Evolutionary conservation across 2,797 vertebrate genomes (phyloP).

Genomic region (Centroberyx gerrardi): DNA sequence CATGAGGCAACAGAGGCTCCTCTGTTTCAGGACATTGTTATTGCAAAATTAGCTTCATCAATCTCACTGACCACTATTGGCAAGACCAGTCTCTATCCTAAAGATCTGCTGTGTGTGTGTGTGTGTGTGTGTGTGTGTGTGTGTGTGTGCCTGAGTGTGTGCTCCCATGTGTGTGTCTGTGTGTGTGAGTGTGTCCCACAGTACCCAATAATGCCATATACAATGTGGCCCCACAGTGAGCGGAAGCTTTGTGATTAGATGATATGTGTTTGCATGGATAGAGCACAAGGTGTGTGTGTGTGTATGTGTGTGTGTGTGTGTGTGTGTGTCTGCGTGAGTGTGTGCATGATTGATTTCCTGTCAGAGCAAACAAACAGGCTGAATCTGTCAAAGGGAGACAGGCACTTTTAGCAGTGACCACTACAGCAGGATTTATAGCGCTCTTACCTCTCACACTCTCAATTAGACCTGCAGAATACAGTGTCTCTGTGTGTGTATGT

Average conservation of each 20-base stretch:
- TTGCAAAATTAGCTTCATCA: conserved; percentile 56
- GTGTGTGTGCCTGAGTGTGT: conserved; percentile 27
- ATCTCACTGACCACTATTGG: conserved; percentile 45
- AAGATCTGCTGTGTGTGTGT: conserved; percentile 16
- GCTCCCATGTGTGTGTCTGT: conserved; percentile 49
- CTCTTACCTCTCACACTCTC: conserved; percentile 74
- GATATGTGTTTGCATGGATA: conserved; percentile 51
- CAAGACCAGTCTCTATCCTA: conserved; percentile 23
- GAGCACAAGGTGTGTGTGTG: conserved; percentile 21
- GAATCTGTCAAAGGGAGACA: conserved; percentile 83
- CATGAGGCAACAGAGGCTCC: conserved; percentile 42
- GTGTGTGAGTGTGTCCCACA: conserved; percentile 36
- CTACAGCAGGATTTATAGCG: conserved; percentile 78
- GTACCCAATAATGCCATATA: conserved; percentile 3
- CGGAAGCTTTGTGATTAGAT: conserved; percentile 38
- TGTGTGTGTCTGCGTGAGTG: conserved; percentile 14
- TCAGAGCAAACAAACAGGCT: conserved; percentile 81
- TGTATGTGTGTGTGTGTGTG: conserved; percentile 17
- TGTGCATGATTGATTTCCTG: conserved; percentile 86
- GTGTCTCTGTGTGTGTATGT: conserved; percentile 31
- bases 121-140: conserved; percentile 59
- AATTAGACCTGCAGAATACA: conserved; percentile 77
- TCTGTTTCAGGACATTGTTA: conserved; percentile 58
- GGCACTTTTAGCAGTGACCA: conserved; percentile 73
- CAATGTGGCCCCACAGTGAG: conserved; percentile 13